Base-by-base conservation (phyloP, 2,113 vertebrate species). In the Sander vitreus region DNA sequence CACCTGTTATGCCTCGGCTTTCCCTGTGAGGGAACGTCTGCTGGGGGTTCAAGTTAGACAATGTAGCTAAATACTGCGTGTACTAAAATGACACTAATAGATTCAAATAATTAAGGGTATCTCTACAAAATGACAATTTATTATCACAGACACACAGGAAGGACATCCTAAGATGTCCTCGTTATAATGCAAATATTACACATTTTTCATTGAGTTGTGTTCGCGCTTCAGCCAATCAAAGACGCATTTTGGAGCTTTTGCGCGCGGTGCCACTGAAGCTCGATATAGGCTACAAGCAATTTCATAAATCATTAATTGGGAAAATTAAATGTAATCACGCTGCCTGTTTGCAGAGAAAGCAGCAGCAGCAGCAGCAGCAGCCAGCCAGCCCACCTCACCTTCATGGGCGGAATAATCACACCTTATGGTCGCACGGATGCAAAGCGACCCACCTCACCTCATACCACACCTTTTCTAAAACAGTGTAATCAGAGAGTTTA, bases 1-100 rank as follows among this genome's bases (percentile, higher is more conserved):
- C 91, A 92, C 91, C 92, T 91, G 92, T 91, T 87, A 58, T 83
- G n/a, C 86, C 45, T 76, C 27, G 6, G 70, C 43, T 75, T 4
- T 48, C 39, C 50, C 60, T 21, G 23, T 13, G 78, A 73, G 69
- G 62, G 47, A 50, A 9, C 36, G 16, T 73, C 73, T 48, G 33
- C 67, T 54, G 9, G 67, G 76, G 76, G 15, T 19, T 66, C 48
- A 67, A 70, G 11, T 71, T 43, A 54, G 13, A 21, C 30, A 50
- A 3, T 3, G 21, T 6, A 3, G 39, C 39, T 43, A 25, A 54
- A 83, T 47, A 30, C 27, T 19, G 58, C 53, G 60, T 54, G 18
- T 57, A 11, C 11, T 11, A 0, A 36, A 51, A 39, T 62, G 16
- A 33, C 14, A 21, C 5, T 14, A 5, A 43, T 6, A 18, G 0